Evolutionary conservation across 1,140 invertebrate genomes (phyloP).

Genomic region (Drosophila persimilis): DNA sequence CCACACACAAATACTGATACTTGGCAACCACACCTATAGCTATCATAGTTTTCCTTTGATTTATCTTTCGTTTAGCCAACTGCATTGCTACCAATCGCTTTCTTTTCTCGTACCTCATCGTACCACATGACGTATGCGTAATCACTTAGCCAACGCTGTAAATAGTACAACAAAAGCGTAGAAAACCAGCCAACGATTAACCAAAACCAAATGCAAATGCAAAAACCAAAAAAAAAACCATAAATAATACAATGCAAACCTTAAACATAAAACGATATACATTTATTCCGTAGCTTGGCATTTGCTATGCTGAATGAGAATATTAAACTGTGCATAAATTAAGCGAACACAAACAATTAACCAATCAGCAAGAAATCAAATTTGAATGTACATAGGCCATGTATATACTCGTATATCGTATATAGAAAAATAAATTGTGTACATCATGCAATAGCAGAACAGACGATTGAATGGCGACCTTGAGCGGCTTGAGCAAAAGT

Average conservation of each 20-base stretch:
- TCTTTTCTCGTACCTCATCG: slow-evolving; percentile 51
- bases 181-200: slow-evolving; percentile 20
- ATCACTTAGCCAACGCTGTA: slow-evolving; percentile 52
- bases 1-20: slow-evolving; percentile 12
- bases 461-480: slow-evolving; percentile 52
- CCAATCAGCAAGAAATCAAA: slow-evolving; percentile 26
- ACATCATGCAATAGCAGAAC: slow-evolving; percentile 48
- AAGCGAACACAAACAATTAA: slow-evolving; percentile 29
- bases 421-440: background rate
- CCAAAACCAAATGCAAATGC: slow-evolving; percentile 8
- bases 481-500: slow-evolving; percentile 50
- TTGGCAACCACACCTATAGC: slow-evolving; percentile 58
- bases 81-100: slow-evolving; percentile 59
- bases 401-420: slow-evolving; percentile 13
- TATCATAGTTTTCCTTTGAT: slow-evolving; percentile 61
- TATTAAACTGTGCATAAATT: slow-evolving; percentile 41
- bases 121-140: slow-evolving; percentile 75
- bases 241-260: slow-evolving; percentile 23
- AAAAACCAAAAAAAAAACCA: slow-evolving; percentile 6
- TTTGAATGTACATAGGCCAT: slow-evolving; percentile 25
- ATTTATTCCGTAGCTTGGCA: slow-evolving; percentile 35
- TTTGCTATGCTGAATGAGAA: slow-evolving; percentile 43
- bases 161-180: slow-evolving; percentile 30
- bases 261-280: slow-evolving; percentile 17
- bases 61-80: slow-evolving; percentile 68